Evolutionary conservation across 2,797 vertebrate species (phyloP), one percentile per base, ranked within the genome.

Genomic region (Acipenser oxyrinchus): DNA sequence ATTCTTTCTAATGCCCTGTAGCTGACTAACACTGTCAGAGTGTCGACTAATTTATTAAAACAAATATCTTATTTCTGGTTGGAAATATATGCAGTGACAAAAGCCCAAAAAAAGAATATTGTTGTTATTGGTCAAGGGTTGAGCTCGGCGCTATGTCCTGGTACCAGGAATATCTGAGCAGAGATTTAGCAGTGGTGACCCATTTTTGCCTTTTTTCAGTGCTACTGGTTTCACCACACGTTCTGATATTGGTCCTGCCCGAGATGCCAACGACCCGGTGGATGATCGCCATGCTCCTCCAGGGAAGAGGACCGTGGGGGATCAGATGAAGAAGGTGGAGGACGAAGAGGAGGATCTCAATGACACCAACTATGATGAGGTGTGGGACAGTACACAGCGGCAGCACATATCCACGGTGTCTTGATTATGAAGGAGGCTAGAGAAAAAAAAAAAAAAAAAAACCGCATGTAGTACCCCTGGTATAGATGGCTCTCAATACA

Each of bases 321-420:
- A 99, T 78, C 96, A 99, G 74, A 99, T 99, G 96, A 99, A 99
- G 70, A 99, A 99, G 77, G 87, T 89, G 0, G 97, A 99, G 0
- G 96, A 94, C 0, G 93, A 99, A 0, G 97, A 99, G 0, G 97
- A 99, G 79, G 97, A 99, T 80, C 76, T 99, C 75, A 99, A 99
- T 0, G 97, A 99, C 76, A 99, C 97, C 67, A 99, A 99, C 72
- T 99, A 99, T 0, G 96, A 99, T 23, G 97, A 99, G 95, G 97
- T 99, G 73, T 12, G 59, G 4, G 8, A 9, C 18, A 6, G 37
- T 37, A 18, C 18, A 18, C 18, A 18, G 18, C 18, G 18, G 18
- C 18, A 18, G 18, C 2, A 5, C 37, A 37, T 37, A 37, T 37
- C 37, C 51, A 53, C 7, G 51, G 51, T 12, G 51, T 53, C 8